phyloP scores from a whole-genome alignment of 1,140 invertebrate genomes.

The Centruroides vittatus region DNA sequence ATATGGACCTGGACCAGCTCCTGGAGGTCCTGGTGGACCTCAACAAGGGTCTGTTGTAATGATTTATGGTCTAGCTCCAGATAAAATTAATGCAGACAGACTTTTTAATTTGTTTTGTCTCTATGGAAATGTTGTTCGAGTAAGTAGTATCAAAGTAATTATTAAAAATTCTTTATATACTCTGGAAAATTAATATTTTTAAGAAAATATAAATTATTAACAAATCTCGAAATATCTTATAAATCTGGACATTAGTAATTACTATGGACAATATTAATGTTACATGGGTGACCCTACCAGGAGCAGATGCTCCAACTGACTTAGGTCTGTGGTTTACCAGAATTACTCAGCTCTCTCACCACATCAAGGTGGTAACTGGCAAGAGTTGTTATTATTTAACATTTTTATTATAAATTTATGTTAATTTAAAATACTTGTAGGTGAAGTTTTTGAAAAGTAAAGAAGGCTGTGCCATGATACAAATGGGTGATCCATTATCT shows the following conservation, averaged over 20 bases:
- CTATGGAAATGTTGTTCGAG: conserved; percentile 94
- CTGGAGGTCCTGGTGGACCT: conserved; percentile 11
- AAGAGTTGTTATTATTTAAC: too few relatives aligned
- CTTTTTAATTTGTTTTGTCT: conserved; percentile 98
- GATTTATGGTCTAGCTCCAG: conserved; percentile 89
- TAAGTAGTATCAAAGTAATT: conserved; percentile 37
- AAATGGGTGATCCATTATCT: conserved; percentile 91
- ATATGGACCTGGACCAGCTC: conserved; percentile 19
- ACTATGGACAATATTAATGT: too few relatives aligned
- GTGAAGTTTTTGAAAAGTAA: conserved; percentile 98
- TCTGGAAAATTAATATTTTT: background rate
- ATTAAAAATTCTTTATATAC: too few relatives aligned
- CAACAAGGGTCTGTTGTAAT: conserved; percentile 73
- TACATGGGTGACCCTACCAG: too few relatives aligned
- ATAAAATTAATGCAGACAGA: conserved; percentile 87
- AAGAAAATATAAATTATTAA: too few relatives aligned
- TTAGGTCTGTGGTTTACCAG: too few relatives aligned
- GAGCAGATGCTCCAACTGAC: too few relatives aligned
- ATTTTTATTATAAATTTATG: too few relatives aligned
- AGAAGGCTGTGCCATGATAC: conserved; percentile 98
- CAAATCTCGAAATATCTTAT: too few relatives aligned
- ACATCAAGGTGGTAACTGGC: too few relatives aligned
- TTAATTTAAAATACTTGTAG: conserved; percentile 36
- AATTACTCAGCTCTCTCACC: too few relatives aligned
- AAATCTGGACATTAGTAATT: too few relatives aligned